Conservation (phyloP, 2,113 vertebrate genomes). For the Herpailurus yagouaroundi region DNA sequence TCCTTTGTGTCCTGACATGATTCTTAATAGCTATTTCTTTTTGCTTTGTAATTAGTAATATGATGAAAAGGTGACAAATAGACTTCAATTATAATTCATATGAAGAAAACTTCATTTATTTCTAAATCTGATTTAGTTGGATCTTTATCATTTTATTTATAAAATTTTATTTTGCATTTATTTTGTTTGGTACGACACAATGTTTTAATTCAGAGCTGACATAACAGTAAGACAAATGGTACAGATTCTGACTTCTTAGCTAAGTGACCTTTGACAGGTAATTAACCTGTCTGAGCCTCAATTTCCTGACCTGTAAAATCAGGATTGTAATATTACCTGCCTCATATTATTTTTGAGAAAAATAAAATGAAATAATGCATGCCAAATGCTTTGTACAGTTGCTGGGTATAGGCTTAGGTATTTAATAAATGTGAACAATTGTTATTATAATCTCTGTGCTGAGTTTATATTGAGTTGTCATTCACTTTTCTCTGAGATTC, state of each 20-base stretch:
- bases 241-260: neutral
- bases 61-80: constrained; percentile 60
- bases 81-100: neutral
- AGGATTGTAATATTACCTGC: constrained; percentile 34
- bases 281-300: constrained; percentile 61
- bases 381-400: neutral
- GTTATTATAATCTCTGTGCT: neutral
- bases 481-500: constrained; percentile 30
- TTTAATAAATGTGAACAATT: constrained; percentile 26
- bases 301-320: constrained; percentile 64
- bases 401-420: neutral
- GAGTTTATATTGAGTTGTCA: neutral
- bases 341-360: constrained; percentile 28
- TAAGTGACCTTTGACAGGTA: constrained; percentile 45
- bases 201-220: constrained; percentile 40
- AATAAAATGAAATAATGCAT: constrained; percentile 34
- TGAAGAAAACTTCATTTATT: neutral
- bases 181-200: neutral
- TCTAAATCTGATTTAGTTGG: constrained; percentile 46
- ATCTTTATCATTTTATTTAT: constrained; percentile 63
- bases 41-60: constrained; percentile 75
- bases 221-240: constrained; percentile 37
- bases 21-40: constrained; percentile 39
- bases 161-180: constrained; percentile 57
- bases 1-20: constrained; percentile 44